Conservation (phyloP, 2,888 invertebrate genomes). For the Entomobrya proxima region DNA sequence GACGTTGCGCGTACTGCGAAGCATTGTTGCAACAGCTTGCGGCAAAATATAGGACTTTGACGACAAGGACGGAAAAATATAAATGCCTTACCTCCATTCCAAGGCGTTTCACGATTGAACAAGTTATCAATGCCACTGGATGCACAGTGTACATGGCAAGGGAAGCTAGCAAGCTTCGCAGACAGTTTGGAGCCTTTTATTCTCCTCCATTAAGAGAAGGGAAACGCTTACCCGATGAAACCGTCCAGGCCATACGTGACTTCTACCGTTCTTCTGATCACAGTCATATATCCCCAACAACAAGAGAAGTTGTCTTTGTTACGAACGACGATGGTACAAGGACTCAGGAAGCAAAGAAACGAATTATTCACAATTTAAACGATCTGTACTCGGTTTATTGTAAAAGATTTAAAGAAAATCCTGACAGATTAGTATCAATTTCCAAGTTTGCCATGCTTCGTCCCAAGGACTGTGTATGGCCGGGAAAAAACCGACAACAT, state of each 20-base stretch:
- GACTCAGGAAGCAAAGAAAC: neutral
- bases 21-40: neutral
- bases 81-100: neutral
- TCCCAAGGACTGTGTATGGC: neutral
- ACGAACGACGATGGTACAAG: neutral
- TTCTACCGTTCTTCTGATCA: neutral
- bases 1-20: neutral
- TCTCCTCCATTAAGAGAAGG: neutral
- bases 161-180: neutral
- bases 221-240: neutral
- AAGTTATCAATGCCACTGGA: neutral
- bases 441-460: neutral
- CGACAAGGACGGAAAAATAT: neutral
- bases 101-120: neutral
- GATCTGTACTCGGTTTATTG: neutral
- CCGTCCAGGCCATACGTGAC: neutral
- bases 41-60: neutral
- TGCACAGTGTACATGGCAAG: neutral
- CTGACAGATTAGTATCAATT: neutral
- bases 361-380: neutral
- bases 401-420: neutral
- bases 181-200: neutral
- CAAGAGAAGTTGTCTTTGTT: neutral
- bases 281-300: neutral
- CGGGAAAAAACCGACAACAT: neutral